phyloP scores from a whole-genome alignment of 2,888 invertebrate species.

The Orthonevra nobilis region DNA sequence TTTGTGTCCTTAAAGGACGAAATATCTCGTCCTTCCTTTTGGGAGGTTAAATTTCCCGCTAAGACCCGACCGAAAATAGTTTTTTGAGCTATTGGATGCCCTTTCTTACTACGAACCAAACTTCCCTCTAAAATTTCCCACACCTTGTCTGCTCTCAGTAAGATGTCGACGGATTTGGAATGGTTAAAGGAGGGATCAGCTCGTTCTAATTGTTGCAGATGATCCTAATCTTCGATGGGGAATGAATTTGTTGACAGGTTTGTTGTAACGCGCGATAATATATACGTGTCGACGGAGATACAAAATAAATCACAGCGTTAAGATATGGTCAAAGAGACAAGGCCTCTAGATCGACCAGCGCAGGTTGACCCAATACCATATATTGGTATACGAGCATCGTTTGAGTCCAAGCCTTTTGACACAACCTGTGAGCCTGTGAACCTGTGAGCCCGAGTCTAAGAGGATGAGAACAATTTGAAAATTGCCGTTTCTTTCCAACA shows the following conservation, averaged over 20 bases:
- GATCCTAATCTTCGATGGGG: constrained; percentile 16
- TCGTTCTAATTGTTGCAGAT: constrained; percentile 11
- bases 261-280: neutral
- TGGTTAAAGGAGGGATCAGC: constrained; percentile 14
- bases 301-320: constrained; percentile 2
- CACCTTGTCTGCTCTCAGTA: no score
- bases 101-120: no score
- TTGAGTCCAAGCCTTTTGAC: no score
- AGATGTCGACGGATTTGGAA: no score
- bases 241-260: no score
- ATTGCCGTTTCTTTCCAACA: neutral
- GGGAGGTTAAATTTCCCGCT: neutral
- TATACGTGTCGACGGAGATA: constrained; percentile 20
- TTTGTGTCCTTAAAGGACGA: constrained; percentile 21
- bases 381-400: no score
- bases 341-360: constrained; percentile 14
- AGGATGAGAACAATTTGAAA: neutral
- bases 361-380: no score
- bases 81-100: constrained; percentile 13
- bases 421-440: constrained; percentile 1
- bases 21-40: neutral
- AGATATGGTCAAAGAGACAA: neutral
- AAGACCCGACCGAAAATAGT: no score
- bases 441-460: constrained; percentile 4
- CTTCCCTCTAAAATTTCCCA: no score